These are phyloP conservation scores for Chloropsis cyanopogon DNA, from an alignment of 2,113 vertebrate species.

Conservation along the genomic window DNA sequence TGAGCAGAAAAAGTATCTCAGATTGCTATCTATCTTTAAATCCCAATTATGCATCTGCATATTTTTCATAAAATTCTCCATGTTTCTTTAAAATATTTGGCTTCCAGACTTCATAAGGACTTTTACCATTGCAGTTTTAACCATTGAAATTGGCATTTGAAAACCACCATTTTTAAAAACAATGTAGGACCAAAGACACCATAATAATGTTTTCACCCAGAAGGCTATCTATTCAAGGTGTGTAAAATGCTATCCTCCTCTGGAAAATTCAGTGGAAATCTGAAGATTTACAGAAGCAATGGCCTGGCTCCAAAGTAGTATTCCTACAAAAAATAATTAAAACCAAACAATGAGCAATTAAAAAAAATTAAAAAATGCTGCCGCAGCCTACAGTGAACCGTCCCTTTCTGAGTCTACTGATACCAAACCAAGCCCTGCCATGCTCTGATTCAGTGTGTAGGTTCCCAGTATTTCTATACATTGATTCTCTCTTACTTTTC, in stretches of 20 bases:
- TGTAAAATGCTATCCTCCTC: not conserved
- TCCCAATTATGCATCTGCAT: not conserved
- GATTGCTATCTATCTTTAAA: not conserved
- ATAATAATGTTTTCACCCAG: not conserved
- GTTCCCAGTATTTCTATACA: not conserved
- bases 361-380: not conserved
- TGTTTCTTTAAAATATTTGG: not conserved
- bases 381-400: not conserved
- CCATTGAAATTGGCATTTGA: not conserved
- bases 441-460: not conserved
- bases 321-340: not conserved
- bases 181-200: not conserved
- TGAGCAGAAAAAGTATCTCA: not conserved
- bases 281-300: not conserved
- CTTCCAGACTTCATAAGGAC: not conserved
- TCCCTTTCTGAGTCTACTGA: not conserved
- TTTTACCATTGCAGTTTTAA: not conserved
- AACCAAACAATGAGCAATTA: not conserved
- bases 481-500: not conserved
- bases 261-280: not conserved
- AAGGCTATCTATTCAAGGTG: not conserved
- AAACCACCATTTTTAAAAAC: not conserved
- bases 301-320: not conserved
- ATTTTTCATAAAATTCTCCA: not conserved
- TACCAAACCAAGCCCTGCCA: not conserved